Evolutionary conservation across 2,797 vertebrate genomes (phyloP), one percentile per base, ranked within the genome.

Genomic region (Sebastes oblongus): DNA sequence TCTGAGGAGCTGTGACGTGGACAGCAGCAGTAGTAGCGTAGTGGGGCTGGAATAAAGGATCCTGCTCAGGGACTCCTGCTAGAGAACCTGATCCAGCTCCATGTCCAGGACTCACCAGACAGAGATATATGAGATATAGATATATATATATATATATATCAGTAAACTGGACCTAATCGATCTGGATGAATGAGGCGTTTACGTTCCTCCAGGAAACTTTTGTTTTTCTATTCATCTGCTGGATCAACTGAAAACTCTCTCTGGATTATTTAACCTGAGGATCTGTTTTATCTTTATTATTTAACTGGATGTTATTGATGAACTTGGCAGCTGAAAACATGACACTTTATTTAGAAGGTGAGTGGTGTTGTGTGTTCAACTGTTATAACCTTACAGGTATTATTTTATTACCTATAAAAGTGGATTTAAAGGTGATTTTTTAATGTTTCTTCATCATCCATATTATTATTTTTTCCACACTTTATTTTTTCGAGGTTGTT

Each of bases 311-410:
- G 5, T 75, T 77, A 14, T 42, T 88, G 84, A 70, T 34, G 34
- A 34, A 64, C 9, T 71, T 68, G 25, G 60, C 56, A 72, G 60
- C 54, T 75, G 14, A 32, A 84, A 72, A 75, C 30, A 93, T 94
- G 93, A 67, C 84, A 83, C 73, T 92, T 86, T 93, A 89, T 73
- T 24, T 94, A 24, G 78, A 93, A 93, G 92, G 96, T 96, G 90
- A 95, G 95, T 90, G 34, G 20, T 68, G 46, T 39, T 58, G 16
- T 46, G 14, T 72, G 24, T 68, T 64, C 4, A 32, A 34, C 16
- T 55, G 36, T 58, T 11, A 22, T 34, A 11, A 6, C 8, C 4
- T 66, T 16, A 8, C 29, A 60, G 30, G 20, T 29, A 14, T 34
- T 34, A 4, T 20, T 29, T 6, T 14, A 7, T 13, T 8, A 56